Percentiles rank a stretch among this genome's conserved stretches.
Conservation (phyloP, 2,113 vertebrate species). For the Heptranchias perlo region DNA sequence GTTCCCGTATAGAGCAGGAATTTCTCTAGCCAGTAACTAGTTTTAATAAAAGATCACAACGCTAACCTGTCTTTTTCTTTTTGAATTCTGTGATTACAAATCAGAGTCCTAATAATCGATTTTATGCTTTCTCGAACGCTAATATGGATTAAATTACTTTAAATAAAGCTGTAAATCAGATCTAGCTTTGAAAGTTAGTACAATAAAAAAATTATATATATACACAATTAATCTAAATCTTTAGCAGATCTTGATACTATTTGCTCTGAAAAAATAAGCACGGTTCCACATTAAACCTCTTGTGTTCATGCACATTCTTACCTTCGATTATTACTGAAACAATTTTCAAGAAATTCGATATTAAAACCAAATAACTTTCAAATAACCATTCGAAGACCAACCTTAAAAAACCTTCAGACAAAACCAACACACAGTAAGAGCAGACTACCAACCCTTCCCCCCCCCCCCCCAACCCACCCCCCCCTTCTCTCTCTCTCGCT, state of each 20-base stretch:
- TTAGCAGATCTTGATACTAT: not conserved
- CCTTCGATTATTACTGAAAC: constrained; percentile 2
- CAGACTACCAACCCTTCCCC: constrained; percentile 37
- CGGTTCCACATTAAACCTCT: constrained; percentile 8
- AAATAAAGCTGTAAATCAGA: constrained; percentile 20
- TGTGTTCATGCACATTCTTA: not conserved
- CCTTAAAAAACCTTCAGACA: constrained; percentile 37
- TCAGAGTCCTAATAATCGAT: constrained; percentile 22
- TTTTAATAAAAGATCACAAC: constrained; percentile 9
- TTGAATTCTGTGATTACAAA: constrained; percentile 31
- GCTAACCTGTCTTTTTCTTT: constrained; percentile 10
- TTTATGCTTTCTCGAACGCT: constrained; percentile 12
- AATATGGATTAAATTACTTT: constrained; percentile 24
- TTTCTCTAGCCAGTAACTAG: not conserved
- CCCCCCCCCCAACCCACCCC: not conserved
- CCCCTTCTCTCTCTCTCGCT: not conserved
- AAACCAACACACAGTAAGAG: constrained; percentile 38
- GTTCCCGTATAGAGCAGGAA: not conserved
- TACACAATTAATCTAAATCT: constrained; percentile 23
- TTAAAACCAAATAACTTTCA: constrained; percentile 36
- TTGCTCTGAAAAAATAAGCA: not conserved
- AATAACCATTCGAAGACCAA: constrained; percentile 37
- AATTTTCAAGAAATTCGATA: constrained; percentile 30
- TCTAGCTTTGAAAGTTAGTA: constrained; percentile 8
- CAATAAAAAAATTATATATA: not conserved